phyloP scores from a whole-genome alignment of 1,140 invertebrate species.

The Batillaria attramentaria region DNA sequence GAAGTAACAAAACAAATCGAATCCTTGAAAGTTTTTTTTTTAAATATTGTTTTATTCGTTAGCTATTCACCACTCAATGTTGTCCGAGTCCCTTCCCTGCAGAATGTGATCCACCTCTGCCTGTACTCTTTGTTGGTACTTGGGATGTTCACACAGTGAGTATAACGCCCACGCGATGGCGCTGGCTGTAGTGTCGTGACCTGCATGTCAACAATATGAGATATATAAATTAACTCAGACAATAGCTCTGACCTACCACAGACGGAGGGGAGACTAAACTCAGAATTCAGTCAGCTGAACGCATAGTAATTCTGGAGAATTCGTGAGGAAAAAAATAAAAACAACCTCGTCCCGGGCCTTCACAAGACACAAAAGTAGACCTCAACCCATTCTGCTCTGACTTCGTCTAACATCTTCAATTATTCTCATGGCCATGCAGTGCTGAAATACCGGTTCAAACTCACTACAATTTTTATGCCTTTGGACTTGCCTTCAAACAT shows the following conservation, averaged over 20 bases:
- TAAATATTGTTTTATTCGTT: background rate
- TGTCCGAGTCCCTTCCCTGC: conserved; percentile 70
- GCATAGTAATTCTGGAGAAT: background rate
- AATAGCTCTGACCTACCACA: background rate
- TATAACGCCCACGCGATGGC: conserved; percentile 83
- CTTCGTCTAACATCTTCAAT: background rate
- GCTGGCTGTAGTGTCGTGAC: conserved; percentile 64
- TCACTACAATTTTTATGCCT: background rate
- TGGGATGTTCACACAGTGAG: conserved; percentile 81
- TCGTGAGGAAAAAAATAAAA: background rate
- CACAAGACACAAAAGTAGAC: background rate
- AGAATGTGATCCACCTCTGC: conserved; percentile 85
- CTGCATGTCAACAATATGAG: conserved; percentile 11
- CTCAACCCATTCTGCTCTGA: background rate
- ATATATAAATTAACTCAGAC: background rate
- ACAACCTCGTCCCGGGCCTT: background rate
- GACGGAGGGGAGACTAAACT: background rate
- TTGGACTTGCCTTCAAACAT: conserved; percentile 46
- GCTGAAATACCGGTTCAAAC: no score
- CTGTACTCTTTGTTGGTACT: conserved; percentile 84
- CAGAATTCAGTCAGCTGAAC: background rate
- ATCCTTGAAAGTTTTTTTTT: background rate
- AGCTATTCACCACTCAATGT: conserved; percentile 43
- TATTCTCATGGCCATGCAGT: no score
- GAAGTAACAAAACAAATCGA: no score